These are phyloP conservation scores for Nesidiocoris tenuis DNA, from an alignment of 2,888 invertebrate species.

Conservation along the genomic window DNA sequence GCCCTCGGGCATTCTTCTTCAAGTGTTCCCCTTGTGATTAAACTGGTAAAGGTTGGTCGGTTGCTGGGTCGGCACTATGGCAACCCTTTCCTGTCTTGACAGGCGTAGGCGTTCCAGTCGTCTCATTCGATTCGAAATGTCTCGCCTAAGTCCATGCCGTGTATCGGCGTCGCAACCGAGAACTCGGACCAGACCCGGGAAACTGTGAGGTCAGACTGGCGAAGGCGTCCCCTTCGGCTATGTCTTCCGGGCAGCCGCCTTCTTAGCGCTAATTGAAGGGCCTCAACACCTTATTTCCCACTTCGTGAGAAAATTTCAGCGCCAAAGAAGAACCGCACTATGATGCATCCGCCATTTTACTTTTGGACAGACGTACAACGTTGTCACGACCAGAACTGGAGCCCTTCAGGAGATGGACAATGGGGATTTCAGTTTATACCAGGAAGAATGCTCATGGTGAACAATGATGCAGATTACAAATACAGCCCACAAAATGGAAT, in stretches of 20 bases:
- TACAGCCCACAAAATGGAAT: too few relatives aligned
- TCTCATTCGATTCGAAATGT: not conserved
- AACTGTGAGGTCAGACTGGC: not conserved
- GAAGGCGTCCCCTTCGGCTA: not conserved
- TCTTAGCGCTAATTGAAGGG: not conserved
- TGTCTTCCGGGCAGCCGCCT: not conserved
- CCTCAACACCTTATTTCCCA: conserved; percentile 7
- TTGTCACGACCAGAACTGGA: too few relatives aligned
- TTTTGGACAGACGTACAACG: not conserved
- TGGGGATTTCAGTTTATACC: too few relatives aligned
- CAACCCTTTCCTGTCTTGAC: not conserved
- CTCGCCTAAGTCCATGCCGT: not conserved
- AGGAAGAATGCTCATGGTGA: too few relatives aligned
- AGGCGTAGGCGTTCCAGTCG: not conserved
- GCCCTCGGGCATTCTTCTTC: not conserved
- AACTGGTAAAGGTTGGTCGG: not conserved
- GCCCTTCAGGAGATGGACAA: too few relatives aligned
- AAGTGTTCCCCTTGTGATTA: not conserved
- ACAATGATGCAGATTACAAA: too few relatives aligned
- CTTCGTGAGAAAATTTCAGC: conserved; percentile 7
- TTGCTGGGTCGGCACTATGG: not conserved
- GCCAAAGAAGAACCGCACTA: not conserved
- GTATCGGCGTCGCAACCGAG: not conserved
- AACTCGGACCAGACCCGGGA: not conserved
- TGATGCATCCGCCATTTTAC: not conserved